Base-by-base conservation (phyloP, 1,140 invertebrate species). In the Cephus cinctus region DNA sequence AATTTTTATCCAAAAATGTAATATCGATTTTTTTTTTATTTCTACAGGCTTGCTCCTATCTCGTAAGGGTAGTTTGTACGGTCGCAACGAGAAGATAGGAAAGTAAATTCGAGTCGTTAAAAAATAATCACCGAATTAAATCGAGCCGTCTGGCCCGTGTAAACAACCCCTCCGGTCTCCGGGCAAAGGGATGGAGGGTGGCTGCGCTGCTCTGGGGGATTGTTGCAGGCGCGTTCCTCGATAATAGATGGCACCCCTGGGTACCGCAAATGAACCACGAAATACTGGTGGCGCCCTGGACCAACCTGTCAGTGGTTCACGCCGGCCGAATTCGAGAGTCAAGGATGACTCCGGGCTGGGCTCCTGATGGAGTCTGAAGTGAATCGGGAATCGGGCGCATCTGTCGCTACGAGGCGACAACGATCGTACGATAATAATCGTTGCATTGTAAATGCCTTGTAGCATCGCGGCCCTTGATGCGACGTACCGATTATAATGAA, bases 201-300 rank as follows among this genome's bases (percentile, higher is more conserved):
- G 56, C 44, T 20, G 44, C 49, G 46, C 44, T 11, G 27, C 9
- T 12, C 27, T 30, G 27, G 12, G 27, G 27, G 3, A 9, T 12
- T 9, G 12, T 9, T 22, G 42, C 48, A 54, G 32, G 43, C 51
- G 54, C 51, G 63, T 63, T 65, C 61, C 63, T 69, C 61, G 60
- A 69, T 76, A 76, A 76, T 76, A 72, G 70, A 76, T 75, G 73
- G 67, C 62, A 76, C 74, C 74, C 74, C 63, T 76, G 75, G 75
- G 75, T 69, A 75, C 73, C 75, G 75, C 75, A 76, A 77, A 77
- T 77, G 75, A 77, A 77, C 75, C 75, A 76, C 75, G 75, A 77
- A 77, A 76, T 75, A 69, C 69, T 75, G 71, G 63, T 46, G 57
- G 56, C 60, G 52, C 56, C 56, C 59, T 60, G 65, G 70, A 70